phyloP scores from a whole-genome alignment of 1,140 invertebrate genomes.

The Armadillidium nasatum region DNA sequence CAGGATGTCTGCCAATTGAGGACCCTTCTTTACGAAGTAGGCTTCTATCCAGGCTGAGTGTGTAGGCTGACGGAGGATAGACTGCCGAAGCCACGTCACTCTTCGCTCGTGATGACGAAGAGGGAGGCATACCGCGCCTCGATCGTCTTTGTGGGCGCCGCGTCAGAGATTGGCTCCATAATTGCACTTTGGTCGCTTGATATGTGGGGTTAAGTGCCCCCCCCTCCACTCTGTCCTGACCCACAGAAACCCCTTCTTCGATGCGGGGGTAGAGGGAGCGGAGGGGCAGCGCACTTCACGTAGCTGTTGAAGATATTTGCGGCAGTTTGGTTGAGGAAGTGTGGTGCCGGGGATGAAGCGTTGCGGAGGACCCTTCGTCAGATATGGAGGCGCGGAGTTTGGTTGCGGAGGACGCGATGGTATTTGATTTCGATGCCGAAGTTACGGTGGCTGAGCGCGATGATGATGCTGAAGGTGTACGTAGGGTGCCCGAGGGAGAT shows the following conservation, averaged over 20 bases:
- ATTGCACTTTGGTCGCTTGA: constrained; percentile 3
- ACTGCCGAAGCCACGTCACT: neutral
- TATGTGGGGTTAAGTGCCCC: neutral
- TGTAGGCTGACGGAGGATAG: neutral
- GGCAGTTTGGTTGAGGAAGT: constrained; percentile 22
- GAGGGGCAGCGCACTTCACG: neutral
- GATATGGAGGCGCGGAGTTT: constrained; percentile 47
- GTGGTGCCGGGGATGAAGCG: constrained; percentile 44
- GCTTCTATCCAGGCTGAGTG: neutral
- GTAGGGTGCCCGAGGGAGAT: constrained; percentile 40
- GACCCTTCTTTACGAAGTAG: neutral
- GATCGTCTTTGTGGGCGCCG: neutral
- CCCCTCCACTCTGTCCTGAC: neutral
- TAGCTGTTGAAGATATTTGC: neutral
- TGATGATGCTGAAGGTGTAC: constrained; percentile 40
- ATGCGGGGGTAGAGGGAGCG: neutral
- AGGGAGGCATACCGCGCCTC: neutral
- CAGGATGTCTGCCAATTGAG: neutral
- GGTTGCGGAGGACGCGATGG: constrained; percentile 40
- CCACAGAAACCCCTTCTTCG: neutral
- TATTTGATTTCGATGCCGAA: constrained; percentile 40
- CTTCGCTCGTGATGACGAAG: neutral
- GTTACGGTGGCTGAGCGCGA: constrained; percentile 28
- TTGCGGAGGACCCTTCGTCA: constrained; percentile 46
- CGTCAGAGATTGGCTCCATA: neutral